Percentiles rank a stretch among this genome's conserved stretches.
These are phyloP conservation scores for Heteractis magnifica DNA, from an alignment of 92 coral and sea anemone genomes.

Conservation along the genomic window DNA sequence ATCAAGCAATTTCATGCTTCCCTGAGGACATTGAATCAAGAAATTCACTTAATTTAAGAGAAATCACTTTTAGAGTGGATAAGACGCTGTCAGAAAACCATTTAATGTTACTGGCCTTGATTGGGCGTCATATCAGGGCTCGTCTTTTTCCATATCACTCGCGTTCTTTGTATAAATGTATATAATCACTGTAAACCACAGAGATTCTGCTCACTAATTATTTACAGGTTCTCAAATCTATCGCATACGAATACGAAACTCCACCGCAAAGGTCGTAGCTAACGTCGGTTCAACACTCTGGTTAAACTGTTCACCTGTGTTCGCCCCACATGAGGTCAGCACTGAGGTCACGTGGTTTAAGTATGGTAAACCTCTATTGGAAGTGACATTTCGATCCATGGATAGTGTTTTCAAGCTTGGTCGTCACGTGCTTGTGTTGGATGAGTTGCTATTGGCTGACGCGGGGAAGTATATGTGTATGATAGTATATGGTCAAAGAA, in stretches of 20 bases:
- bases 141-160: too few species aligned
- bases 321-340: background rate
- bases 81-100: too few species aligned
- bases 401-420: slow-evolving; percentile 8
- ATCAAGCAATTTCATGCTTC: background rate
- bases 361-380: slow-evolving; percentile 40
- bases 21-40: too few species aligned
- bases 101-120: background rate
- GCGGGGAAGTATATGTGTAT: slow-evolving; percentile 51
- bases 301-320: slow-evolving; percentile 37
- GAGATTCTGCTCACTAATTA: too few species aligned
- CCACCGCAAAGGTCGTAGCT: slow-evolving; percentile 12
- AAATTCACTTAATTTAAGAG: too few species aligned
- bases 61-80: too few species aligned
- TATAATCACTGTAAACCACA: too few species aligned
- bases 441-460: slow-evolving; percentile 45
- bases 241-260: background rate
- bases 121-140: too few species aligned
- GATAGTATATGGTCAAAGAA: slow-evolving; percentile 11
- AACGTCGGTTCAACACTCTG: slow-evolving; percentile 31
- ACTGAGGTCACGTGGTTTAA: slow-evolving; percentile 49
- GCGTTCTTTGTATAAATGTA: too few species aligned
- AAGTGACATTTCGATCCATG: slow-evolving; percentile 39
- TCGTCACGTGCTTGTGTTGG: slow-evolving; percentile 25
- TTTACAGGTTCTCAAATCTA: background rate